Evolutionary conservation across 2,797 vertebrate genomes (phyloP), one percentile per base, ranked within the genome.

Genomic region (Tamandua tetradactyla): DNA sequence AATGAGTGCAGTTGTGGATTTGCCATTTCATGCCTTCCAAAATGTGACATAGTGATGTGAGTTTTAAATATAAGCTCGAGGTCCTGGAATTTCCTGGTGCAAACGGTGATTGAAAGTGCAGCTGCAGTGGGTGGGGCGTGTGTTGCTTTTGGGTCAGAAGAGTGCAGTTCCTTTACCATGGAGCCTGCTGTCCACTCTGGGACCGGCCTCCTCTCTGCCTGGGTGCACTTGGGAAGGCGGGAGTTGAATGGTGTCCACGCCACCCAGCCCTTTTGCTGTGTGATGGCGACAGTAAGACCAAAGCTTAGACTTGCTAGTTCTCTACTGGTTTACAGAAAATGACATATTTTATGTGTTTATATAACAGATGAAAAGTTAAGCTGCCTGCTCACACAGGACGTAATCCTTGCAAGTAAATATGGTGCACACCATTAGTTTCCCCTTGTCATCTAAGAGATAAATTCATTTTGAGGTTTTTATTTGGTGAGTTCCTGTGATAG

Each of bases 81-180:
- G 20, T n/a, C 64, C 94, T 52, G 32, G 84, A 89, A 89, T 61
- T 10, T n/a, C 62, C n/a, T 94, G 40, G 13, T 68, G 55, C 75
- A 79, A 89, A 37, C 66, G 15, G 82, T 91, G 68, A 79, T 83
- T 66, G 61, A 87, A 88, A 12, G 12, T 69, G 9, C 13, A 59
- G 11, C 3, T 61, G 13, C 17, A n/a, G 20, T 59, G 40, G 27
- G 37, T 14, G 57, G 35, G 42, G 82, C 91, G 15, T n/a, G 27
- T 69, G 0, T 72, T 84, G 82, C 12, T 49, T 75, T 91, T 69
- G 79, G 37, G 66, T 62, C 69, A 80, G 71, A 74, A 74, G 17
- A 91, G 75, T 13, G 89, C 40, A 62, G 23, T 78, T 72, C 84
- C 80, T 92, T 82, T 62, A 61, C 95, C 84, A 80, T 76, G 44